Base-by-base conservation (phyloP, 2,113 vertebrate species). In the Tachuris rubrigastra region DNA sequence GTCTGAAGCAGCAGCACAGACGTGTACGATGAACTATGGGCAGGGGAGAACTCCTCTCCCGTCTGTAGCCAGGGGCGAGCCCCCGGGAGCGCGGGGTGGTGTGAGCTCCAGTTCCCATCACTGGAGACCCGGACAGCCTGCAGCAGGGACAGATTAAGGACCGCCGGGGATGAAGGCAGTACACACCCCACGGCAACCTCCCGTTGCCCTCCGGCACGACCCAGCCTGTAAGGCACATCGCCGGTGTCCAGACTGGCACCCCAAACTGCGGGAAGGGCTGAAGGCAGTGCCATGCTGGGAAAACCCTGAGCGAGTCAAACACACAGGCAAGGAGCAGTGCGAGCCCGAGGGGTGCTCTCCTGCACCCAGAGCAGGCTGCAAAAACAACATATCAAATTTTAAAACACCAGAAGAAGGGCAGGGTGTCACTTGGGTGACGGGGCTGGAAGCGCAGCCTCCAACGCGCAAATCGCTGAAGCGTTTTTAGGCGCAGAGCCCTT, bases 401-500 rank as follows among this genome's bases (percentile, higher is more conserved):
- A 23, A 80, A 68, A 33, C 10, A 9, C 2, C 16, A 3, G 42
- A 28, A 53, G 8, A 46, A 35, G 25, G 33, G 25, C 62, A 73
- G 20, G 12, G 39, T n/a, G 16, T 22, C 16, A 2, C 4, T 37
- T 5, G 0, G 11, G 44, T 15, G 37, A 11, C 33, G 12, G 37
- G 49, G 47, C 69, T 49, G 55, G 9, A 24, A 49, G 55, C 0
- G 50, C 65, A 39, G 7, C 53, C 30, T 52, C 15, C 63, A 6
- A 0, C 0, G 1, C 25, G 19, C 37, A 47, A 19, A n/a, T 1
- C 20, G 22, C 50, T 4, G 16, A 10, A 22, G 5, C 1, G 11
- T 7, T 28, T 1, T 1, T 2, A 10, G 24, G 13, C 0, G 6
- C 47, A 2, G 73, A 46, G 59, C 30, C 9, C 19, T 8, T 9